Conservation (phyloP, 2,888 invertebrate genomes). For the Koerneria pararmatus region DNA sequence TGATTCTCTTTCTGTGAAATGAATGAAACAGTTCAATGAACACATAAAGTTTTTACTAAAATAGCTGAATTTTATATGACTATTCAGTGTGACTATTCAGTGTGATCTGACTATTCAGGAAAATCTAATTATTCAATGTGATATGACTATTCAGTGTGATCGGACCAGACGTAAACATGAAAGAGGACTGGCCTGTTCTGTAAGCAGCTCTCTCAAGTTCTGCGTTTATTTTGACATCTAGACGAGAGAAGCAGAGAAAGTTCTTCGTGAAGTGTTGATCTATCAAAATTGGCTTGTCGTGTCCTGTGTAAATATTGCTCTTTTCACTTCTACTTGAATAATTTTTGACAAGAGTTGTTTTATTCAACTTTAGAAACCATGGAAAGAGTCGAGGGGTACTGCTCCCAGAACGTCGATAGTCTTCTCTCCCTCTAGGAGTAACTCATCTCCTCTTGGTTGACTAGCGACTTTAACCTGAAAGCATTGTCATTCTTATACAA, state of each 20-base stretch:
- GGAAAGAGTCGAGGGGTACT: slow-evolving; percentile 18
- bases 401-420: slow-evolving; percentile 14
- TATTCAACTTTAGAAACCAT: too few species aligned
- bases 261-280: slow-evolving; percentile 22
- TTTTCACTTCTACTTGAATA: too few species aligned
- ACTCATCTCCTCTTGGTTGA: slow-evolving; percentile 14
- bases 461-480: slow-evolving; percentile 13
- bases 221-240: slow-evolving; percentile 22
- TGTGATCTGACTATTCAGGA: background rate
- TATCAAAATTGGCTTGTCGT: slow-evolving; percentile 16
- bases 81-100: background rate
- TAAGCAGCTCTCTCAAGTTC: slow-evolving; percentile 19
- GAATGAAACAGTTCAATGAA: too few species aligned
- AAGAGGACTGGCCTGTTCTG: slow-evolving; percentile 12
- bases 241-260: slow-evolving; percentile 17
- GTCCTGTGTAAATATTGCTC: too few species aligned
- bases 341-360: too few species aligned
- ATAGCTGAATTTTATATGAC: too few species aligned
- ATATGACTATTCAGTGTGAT: background rate
- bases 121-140: background rate
- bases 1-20: too few species aligned
- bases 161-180: background rate
- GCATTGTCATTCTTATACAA: background rate
- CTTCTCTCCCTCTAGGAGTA: slow-evolving; percentile 18
- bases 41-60: too few species aligned